Evolutionary conservation across 2,888 invertebrate genomes (phyloP).

Genomic region (Hirtodrosophila cameraria): DNA sequence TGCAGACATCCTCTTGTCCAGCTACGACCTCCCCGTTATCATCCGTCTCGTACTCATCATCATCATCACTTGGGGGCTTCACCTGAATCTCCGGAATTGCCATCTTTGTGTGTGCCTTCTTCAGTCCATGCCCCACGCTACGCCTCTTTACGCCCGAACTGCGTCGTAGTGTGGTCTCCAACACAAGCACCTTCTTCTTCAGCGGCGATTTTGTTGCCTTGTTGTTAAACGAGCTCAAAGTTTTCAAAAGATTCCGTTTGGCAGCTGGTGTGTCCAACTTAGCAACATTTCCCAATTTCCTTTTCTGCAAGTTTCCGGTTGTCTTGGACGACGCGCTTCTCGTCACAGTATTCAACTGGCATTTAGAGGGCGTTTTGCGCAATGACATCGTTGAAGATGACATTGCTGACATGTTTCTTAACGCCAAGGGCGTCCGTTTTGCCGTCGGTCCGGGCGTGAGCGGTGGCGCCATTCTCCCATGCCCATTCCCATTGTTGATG

Average conservation of each 20-base stretch:
- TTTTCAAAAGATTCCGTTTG: slow-evolving; percentile 78
- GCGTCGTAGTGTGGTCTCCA: slow-evolving; percentile 74
- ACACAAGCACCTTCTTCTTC: slow-evolving; percentile 71
- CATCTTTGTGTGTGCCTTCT: slow-evolving; percentile 65
- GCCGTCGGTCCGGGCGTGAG: slow-evolving; percentile 26
- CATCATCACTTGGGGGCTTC: slow-evolving; percentile 5
- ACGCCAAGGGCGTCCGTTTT: slow-evolving; percentile 75
- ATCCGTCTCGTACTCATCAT: slow-evolving; percentile 47
- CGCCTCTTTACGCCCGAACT: slow-evolving; percentile 72
- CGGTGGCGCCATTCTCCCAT: slow-evolving; percentile 50
- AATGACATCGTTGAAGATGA: slow-evolving; percentile 62
- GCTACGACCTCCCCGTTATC: slow-evolving; percentile 22
- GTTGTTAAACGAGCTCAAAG: slow-evolving; percentile 68
- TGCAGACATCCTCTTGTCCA: slow-evolving; percentile 14
- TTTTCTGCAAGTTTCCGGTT: slow-evolving; percentile 68
- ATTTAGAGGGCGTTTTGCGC: slow-evolving; percentile 71
- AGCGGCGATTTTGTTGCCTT: slow-evolving; percentile 62
- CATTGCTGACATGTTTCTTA: slow-evolving; percentile 61
- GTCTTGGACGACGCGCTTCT: slow-evolving; percentile 38
- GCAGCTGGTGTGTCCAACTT: slow-evolving; percentile 60
- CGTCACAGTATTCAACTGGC: slow-evolving; percentile 38
- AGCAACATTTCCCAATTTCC: slow-evolving; percentile 57
- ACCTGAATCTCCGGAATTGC: slow-evolving; percentile 5
- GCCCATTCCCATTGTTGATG: no score
- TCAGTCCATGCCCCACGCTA: slow-evolving; percentile 51